Percentiles rank a stretch among this genome's conserved stretches.
phyloP scores from a whole-genome alignment of 2,888 invertebrate species.

The Nymphalis polychloros region DNA sequence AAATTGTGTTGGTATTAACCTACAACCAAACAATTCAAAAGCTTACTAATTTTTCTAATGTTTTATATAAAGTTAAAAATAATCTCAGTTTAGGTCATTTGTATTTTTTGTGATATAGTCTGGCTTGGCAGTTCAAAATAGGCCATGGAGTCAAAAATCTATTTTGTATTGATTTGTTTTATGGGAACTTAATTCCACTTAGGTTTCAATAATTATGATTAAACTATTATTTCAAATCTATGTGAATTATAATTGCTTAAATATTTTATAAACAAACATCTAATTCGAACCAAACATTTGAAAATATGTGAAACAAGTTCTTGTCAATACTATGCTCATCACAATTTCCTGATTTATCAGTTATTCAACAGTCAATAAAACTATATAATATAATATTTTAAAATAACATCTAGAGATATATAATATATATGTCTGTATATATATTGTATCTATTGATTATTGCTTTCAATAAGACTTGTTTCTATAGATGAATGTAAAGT shows the following conservation, averaged over 20 bases:
- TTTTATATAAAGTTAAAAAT: too few species aligned
- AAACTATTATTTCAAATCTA: conserved; percentile 10
- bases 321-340: conserved; percentile 71
- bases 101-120: not conserved
- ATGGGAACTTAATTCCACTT: conserved; percentile 80
- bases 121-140: conserved; percentile 6
- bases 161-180: conserved; percentile 50
- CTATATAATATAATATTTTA: conserved; percentile 37
- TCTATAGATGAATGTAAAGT: conserved; percentile 24
- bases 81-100: not conserved
- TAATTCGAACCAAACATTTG: conserved; percentile 69
- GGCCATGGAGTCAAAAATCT: conserved; percentile 6
- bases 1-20: too few species aligned
- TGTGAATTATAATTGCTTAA: not conserved
- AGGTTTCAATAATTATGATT: conserved; percentile 53
- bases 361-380: conserved; percentile 41
- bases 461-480: conserved; percentile 39
- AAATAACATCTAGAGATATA: conserved; percentile 41
- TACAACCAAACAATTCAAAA: too few species aligned
- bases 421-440: conserved; percentile 27
- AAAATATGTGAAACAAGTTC: conserved; percentile 79
- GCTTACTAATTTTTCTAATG: too few species aligned
- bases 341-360: conserved; percentile 50
- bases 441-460: conserved; percentile 39
- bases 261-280: conserved; percentile 39